Evolutionary conservation across 2,797 vertebrate genomes (phyloP).

Genomic region (Enteromius trimaculatus): DNA sequence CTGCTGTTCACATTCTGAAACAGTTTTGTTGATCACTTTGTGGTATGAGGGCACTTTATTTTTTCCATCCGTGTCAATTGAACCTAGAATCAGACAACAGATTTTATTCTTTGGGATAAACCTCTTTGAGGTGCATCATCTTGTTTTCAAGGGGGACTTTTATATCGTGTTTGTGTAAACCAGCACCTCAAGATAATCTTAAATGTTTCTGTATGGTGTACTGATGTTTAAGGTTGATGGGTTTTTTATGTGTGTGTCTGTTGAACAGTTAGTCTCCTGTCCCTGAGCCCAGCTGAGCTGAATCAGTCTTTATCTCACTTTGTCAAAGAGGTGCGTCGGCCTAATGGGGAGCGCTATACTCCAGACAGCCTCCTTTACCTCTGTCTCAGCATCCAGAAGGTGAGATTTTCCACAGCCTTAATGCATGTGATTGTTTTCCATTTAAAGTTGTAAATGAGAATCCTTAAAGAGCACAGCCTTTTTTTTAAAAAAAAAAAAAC

Average conservation of each 20-base stretch:
- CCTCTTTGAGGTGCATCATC: no score
- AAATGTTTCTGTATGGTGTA: not conserved
- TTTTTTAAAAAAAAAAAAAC: not conserved
- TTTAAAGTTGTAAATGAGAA: not conserved
- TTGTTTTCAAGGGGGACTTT: not conserved
- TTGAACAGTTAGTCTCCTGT: constrained; percentile 79
- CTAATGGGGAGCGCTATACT: constrained; percentile 90
- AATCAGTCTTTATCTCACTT: constrained; percentile 86
- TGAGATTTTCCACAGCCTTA: constrained; percentile 68
- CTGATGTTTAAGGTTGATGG: not conserved
- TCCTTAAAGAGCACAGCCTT: not conserved
- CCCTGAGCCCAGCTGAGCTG: constrained; percentile 84
- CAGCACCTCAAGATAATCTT: not conserved
- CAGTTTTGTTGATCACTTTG: constrained; percentile 68
- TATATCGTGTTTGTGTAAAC: not conserved
- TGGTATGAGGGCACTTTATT: constrained; percentile 74
- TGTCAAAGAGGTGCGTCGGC: constrained; percentile 90
- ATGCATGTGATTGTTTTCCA: not conserved
- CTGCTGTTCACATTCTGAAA: constrained; percentile 94
- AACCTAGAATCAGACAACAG: not conserved
- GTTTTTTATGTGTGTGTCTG: not conserved
- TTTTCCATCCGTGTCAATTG: not conserved
- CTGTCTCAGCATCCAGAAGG: constrained; percentile 97
- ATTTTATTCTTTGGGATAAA: no score
- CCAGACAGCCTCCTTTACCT: constrained; percentile 98